Evolutionary conservation across 2,888 invertebrate genomes (phyloP).

Genomic region (Anticlea derivata): DNA sequence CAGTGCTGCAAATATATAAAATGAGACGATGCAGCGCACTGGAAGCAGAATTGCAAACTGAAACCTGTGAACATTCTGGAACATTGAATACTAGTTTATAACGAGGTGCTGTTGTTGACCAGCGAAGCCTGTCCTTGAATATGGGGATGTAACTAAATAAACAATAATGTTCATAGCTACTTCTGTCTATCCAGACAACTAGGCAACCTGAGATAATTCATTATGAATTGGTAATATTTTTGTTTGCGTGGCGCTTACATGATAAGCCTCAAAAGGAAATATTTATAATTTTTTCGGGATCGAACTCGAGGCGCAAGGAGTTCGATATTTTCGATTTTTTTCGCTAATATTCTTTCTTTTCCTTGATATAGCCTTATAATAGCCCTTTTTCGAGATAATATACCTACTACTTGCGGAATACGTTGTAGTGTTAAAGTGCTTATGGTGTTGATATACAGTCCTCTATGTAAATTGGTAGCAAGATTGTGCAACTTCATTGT

Average conservation of each 20-base stretch:
- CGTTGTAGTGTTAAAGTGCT: no score
- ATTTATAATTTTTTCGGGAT: no score
- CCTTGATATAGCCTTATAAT: no score
- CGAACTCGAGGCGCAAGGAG: no score
- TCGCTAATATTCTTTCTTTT: no score
- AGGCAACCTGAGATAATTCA: slow-evolving; percentile 2
- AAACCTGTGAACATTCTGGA: slow-evolving; percentile 60
- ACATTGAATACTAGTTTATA: slow-evolving; percentile 60
- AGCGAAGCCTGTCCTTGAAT: slow-evolving; percentile 26
- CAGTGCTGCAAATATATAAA: slow-evolving; percentile 52
- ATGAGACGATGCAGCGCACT: slow-evolving; percentile 53
- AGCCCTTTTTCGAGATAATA: no score
- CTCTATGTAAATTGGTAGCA: no score
- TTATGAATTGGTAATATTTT: slow-evolving; percentile 21
- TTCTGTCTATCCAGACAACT: slow-evolving; percentile 12
- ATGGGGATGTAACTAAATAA: slow-evolving; percentile 23
- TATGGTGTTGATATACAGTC: no score
- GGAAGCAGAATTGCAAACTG: slow-evolving; percentile 60
- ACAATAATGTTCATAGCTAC: slow-evolving; percentile 4
- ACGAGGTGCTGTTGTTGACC: slow-evolving; percentile 45
- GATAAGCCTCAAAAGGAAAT: slow-evolving; percentile 11
- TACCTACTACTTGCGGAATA: no score
- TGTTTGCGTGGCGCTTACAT: slow-evolving; percentile 9
- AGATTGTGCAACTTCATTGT: no score
- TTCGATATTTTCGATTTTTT: no score